Percentiles rank a stretch among this genome's conserved stretches.
Evolutionary conservation across 2,113 vertebrate genomes (phyloP).

Genomic region (Myotis yumanensis): DNA sequence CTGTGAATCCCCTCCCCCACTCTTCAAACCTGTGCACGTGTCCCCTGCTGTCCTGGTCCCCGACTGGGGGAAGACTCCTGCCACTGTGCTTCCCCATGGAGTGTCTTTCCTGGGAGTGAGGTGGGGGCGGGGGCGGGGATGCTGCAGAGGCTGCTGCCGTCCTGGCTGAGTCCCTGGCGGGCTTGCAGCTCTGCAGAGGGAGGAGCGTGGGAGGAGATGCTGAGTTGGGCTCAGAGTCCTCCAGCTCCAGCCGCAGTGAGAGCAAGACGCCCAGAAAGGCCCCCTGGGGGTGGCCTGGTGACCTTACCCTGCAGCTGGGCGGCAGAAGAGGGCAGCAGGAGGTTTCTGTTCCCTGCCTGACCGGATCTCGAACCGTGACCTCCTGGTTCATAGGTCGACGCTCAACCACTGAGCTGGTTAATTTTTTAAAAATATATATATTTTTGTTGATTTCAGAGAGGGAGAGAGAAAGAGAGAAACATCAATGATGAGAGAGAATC

Average conservation of each 20-base stretch:
- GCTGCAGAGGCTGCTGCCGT: not conserved
- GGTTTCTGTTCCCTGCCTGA: not conserved
- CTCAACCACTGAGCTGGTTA: no score
- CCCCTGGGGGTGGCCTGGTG: not conserved
- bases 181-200: slow-evolving; percentile 18
- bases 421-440: no score
- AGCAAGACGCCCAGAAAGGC: not conserved
- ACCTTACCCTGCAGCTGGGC: not conserved
- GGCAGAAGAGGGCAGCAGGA: not conserved
- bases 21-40: not conserved
- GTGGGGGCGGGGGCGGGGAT: not conserved
- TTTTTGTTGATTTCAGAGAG: no score
- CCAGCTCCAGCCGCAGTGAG: not conserved
- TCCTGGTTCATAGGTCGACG: no score
- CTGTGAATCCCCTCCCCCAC: not conserved
- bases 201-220: not conserved
- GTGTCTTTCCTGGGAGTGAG: not conserved
- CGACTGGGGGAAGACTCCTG: not conserved
- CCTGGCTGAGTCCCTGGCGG: not conserved
- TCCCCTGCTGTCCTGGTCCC: not conserved
- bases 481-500: no score
- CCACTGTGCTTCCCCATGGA: not conserved
- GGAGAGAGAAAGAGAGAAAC: no score
- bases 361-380: not conserved
- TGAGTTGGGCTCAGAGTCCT: not conserved